phyloP scores from a whole-genome alignment of 1,140 invertebrate genomes.

The Drosophila setifemur region DNA sequence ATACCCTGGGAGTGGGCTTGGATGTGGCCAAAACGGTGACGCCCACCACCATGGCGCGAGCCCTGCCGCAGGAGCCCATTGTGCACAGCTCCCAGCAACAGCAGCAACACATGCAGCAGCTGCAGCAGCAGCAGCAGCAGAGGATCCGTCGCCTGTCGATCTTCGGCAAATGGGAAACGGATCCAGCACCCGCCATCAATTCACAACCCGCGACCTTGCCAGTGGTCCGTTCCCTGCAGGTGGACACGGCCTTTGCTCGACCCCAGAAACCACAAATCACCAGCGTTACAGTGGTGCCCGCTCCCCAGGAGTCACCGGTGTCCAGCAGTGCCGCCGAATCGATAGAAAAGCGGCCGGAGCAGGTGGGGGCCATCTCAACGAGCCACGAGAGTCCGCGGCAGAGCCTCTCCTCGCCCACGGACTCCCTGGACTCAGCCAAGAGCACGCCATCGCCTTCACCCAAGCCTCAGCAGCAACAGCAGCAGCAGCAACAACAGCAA shows the following conservation, averaged over 20 bases:
- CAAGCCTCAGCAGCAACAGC: conserved; percentile 37
- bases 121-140: conserved; percentile 51
- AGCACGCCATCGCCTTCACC: conserved; percentile 51
- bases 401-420: conserved; percentile 70
- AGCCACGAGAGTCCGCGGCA: conserved; percentile 78
- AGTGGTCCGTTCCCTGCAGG: conserved; percentile 21
- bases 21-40: conserved; percentile 30
- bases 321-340: conserved; percentile 68
- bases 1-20: conserved; percentile 83
- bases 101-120: conserved; percentile 20
- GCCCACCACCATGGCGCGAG: conserved; percentile 14
- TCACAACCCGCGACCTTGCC: background rate
- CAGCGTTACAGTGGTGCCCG: conserved; percentile 53
- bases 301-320: conserved; percentile 77
- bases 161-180: conserved; percentile 58
- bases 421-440: conserved; percentile 62
- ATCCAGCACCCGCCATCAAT: conserved; percentile 5
- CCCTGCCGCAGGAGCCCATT: conserved; percentile 51
- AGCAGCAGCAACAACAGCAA: conserved; percentile 28
- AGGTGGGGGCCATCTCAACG: conserved; percentile 80
- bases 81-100: conserved; percentile 54
- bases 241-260: conserved; percentile 53
- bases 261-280: conserved; percentile 59
- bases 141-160: conserved; percentile 54
- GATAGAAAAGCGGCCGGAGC: conserved; percentile 70